Conservation (phyloP, 2,113 vertebrate genomes). For the Sphyrna mokarran region DNA sequence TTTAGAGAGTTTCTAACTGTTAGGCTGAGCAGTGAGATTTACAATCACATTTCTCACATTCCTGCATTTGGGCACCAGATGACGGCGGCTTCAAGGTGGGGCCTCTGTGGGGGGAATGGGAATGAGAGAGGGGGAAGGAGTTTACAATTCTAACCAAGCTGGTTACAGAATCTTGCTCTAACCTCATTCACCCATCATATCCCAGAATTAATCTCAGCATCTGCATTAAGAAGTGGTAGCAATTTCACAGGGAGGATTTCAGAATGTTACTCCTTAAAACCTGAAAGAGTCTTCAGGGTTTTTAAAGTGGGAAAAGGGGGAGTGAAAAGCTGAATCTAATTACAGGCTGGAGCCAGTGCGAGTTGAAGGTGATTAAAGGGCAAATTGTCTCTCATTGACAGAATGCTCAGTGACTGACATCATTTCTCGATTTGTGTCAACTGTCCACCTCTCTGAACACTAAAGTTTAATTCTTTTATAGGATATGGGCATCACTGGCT, state of each 20-base stretch:
- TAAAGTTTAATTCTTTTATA: too few relatives aligned
- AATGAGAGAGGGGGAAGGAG: background rate
- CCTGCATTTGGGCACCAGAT: slow-evolving; percentile 26
- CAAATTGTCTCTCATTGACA: background rate
- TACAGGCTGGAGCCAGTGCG: background rate
- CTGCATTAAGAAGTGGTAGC: background rate
- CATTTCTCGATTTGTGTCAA: background rate
- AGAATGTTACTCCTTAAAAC: background rate
- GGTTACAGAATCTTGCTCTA: background rate
- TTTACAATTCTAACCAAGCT: background rate
- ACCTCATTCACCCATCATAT: background rate
- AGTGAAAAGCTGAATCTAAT: background rate
- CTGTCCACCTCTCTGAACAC: background rate
- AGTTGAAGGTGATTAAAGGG: background rate
- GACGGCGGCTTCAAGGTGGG: background rate
- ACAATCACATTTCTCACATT: slow-evolving; percentile 23
- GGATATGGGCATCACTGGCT: too few relatives aligned
- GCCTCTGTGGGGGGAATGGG: background rate
- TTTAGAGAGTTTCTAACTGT: background rate
- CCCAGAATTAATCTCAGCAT: background rate
- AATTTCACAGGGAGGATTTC: background rate
- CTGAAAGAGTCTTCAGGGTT: background rate
- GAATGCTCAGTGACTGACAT: background rate
- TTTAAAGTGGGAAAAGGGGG: background rate
- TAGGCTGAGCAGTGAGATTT: background rate